Conservation (phyloP, 2,888 invertebrate species). For the Dromius quadrimaculatus region DNA sequence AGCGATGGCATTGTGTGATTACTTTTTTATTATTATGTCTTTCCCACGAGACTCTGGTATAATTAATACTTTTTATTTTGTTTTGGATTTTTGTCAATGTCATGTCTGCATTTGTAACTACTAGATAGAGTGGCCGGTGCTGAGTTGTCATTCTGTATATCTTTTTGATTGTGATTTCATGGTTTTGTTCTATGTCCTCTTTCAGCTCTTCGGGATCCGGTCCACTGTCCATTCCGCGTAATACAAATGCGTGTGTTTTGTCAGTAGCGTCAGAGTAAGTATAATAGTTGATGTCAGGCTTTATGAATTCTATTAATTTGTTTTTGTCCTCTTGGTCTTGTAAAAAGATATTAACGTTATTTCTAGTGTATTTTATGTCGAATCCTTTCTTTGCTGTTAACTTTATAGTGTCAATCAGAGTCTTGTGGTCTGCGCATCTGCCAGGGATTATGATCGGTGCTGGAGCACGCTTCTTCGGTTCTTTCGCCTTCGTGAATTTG, state of each 20-base stretch:
- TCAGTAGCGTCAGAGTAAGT: background rate
- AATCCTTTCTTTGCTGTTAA: too few species aligned
- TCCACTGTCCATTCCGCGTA: background rate
- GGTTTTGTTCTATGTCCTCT: background rate
- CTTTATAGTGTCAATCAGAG: too few species aligned
- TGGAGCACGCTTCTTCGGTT: too few species aligned
- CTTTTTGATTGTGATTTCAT: background rate
- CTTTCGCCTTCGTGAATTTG: too few species aligned
- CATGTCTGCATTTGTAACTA: background rate
- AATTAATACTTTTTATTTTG: background rate
- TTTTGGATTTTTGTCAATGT: background rate
- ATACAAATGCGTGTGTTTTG: background rate
- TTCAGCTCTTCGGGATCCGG: background rate
- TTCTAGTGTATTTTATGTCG: too few species aligned
- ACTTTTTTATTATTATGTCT: background rate
- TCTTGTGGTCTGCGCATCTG: too few species aligned
- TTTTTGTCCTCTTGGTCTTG: background rate
- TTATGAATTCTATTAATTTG: background rate
- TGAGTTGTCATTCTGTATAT: background rate
- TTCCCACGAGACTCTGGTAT: background rate
- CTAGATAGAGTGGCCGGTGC: background rate
- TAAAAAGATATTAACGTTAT: too few species aligned
- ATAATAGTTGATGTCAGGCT: constrained; percentile 15
- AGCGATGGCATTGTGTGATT: background rate
- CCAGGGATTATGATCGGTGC: too few species aligned